Base-by-base conservation (phyloP, 2,888 invertebrate genomes). In the Pristionchus entomophagus region DNA sequence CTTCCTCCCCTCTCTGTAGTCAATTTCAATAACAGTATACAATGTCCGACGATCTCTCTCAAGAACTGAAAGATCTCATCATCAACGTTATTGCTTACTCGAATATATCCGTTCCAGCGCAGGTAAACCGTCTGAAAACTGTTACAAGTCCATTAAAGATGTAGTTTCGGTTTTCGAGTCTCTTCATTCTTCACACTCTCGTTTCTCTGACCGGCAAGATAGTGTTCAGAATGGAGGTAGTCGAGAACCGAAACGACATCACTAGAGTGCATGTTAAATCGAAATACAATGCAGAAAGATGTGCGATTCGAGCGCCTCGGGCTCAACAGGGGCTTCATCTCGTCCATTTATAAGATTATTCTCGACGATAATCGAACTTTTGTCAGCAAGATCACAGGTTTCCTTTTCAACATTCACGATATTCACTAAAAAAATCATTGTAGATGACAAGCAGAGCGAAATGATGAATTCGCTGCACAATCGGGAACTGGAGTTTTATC, bases 351-450 rank as follows among this genome's bases (percentile, higher is more conserved):
- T 22, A 69, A 38, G 19, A 22, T 69, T 1, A 38, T 22, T 38
- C 22, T 69, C 65, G 38, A 69, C 19, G 65, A 38, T 6, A 38
- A 69, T 5, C 65, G 65, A 2, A 38, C 1, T 2, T 22, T 69
- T 69, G 65, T 38, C 14, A 29, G 35, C 65, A 69, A 69, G 65
- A 69, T 69, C 35, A 69, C 65, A 69, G 29, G 65, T 69, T 35
- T 38, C 3, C 38, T 65, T 69, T 38, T 32, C 17, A 19, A 26
- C 17, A 38, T 3, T 35, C 22, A 14, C n/a, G 56, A 22, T 19
- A 69, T 69, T 19, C 35, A 35, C 38, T 14, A 19, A 10, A 69
- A 0, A 38, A 0, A 22, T 22, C 6, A 17, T 35, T 12, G 12
- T 22, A 69, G 65, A 69, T 22, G 22, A 69, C 65, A 22, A 65